phyloP scores from a whole-genome alignment of 2,797 vertebrate genomes.

The Stomatorhinus walkeri region DNA sequence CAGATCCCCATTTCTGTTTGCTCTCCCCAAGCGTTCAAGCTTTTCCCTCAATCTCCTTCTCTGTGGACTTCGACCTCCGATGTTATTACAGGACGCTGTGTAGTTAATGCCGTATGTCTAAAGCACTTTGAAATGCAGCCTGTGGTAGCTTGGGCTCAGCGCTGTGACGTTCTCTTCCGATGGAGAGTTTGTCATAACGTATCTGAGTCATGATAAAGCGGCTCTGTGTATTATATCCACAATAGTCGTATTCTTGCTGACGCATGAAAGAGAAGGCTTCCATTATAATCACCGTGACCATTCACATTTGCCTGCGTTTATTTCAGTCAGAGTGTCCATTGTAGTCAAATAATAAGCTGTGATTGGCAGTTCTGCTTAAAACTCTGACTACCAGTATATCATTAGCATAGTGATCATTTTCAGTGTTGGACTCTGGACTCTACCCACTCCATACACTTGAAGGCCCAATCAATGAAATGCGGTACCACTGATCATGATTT shows the following conservation, averaged over 20 bases:
- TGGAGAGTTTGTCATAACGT: not conserved
- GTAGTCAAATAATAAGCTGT: not conserved
- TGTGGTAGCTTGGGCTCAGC: not conserved
- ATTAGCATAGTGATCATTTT: not conserved
- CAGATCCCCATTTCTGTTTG: not conserved
- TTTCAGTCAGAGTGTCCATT: not conserved
- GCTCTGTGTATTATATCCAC: not conserved
- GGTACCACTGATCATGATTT: not conserved
- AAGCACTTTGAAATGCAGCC: not conserved
- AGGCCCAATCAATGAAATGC: not conserved
- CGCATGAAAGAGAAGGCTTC: not conserved
- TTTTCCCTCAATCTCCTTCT: not conserved
- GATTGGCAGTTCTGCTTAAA: not conserved
- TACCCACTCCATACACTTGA: not conserved
- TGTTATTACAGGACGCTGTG: not conserved
- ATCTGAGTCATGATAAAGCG: not conserved
- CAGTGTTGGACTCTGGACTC: not conserved
- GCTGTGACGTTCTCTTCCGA: not conserved
- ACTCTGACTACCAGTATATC: not conserved
- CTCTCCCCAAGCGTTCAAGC: not conserved
- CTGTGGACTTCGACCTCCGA: not conserved
- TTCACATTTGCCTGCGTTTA: not conserved
- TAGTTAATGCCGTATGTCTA: not conserved
- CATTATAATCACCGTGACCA: slow-evolving; percentile 7
- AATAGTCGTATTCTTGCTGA: not conserved